Evolutionary conservation across 2,888 invertebrate genomes (phyloP).

Genomic region (Terebella lapidaria): DNA sequence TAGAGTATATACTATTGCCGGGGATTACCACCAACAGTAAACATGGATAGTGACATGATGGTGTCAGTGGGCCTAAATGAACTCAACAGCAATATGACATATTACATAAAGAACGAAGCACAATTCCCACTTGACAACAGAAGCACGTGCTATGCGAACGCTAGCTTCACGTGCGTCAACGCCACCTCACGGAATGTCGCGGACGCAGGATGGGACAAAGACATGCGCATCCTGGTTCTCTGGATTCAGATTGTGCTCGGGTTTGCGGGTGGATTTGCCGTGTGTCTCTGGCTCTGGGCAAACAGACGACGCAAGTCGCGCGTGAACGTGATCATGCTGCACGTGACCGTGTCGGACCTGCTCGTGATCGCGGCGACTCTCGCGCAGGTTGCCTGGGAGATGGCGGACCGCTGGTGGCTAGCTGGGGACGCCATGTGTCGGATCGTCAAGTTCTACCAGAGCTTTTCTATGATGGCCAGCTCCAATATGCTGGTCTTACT

Average conservation of each 20-base stretch:
- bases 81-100: too few relatives aligned
- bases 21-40: too few relatives aligned
- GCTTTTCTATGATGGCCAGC: slow-evolving; percentile 46
- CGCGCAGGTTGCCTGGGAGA: slow-evolving; percentile 36
- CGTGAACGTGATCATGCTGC: slow-evolving; percentile 47
- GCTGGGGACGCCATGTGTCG: slow-evolving; percentile 48
- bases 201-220: slow-evolving; percentile 37
- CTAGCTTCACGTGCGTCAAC: too few relatives aligned
- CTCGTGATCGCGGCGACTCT: slow-evolving; percentile 36
- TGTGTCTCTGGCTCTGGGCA: slow-evolving; percentile 41
- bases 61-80: too few relatives aligned
- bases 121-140: too few relatives aligned
- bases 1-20: too few relatives aligned
- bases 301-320: slow-evolving; percentile 37
- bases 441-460: slow-evolving; percentile 47
- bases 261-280: slow-evolving; percentile 37
- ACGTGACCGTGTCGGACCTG: slow-evolving; percentile 48
- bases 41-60: too few relatives aligned
- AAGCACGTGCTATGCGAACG: too few relatives aligned
- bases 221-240: slow-evolving; percentile 32
- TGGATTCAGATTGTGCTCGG: slow-evolving; percentile 38
- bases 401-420: slow-evolving; percentile 32
- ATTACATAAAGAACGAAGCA: too few relatives aligned
- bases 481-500: slow-evolving; percentile 51
- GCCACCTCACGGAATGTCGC: too few relatives aligned